Evolutionary conservation across 2,888 invertebrate species (phyloP), one percentile per base, ranked within the genome.

Genomic region (Drosophila paramelanica): DNA sequence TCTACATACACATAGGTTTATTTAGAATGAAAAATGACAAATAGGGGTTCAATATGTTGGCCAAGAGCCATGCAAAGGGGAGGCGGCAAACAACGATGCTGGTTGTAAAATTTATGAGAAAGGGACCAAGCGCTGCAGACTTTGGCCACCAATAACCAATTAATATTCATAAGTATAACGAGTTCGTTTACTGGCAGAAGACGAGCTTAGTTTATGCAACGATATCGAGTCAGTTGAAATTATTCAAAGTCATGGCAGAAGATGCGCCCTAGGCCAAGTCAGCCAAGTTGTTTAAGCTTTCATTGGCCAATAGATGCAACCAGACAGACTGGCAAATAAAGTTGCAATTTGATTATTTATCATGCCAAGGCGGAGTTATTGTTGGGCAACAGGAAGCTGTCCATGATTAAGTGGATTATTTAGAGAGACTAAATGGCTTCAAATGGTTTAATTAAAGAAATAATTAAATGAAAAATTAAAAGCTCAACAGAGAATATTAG

Each of bases 271-370:
- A 52, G 75, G 74, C 72, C 72, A 17, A 17, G 50, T 58, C 61
- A 71, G 60, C 59, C 56, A 13, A 53, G 56, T 45, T 45, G 43
- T 33, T 41, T 13, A 41, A 20, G 33, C 53, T 78, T 81, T 78
- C 78, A 70, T 81, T 79, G 75, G 61, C 72, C 72, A 76, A 75
- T 75, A 69, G 64, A 42, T 25, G 52, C 33, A 38, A 23, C 20
- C 45, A 41, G 52, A 50, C 45, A 41, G 52, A 50, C 45, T 23
- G 70, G 70, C 77, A 79, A 84, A 80, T 84, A 78, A 84, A 84
- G 74, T 87, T 81, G 85, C 85, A 77, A 69, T 88, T 84, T 88
- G 86, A 88, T 88, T 86, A 88, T 84, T 84, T 83, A 84, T 86
- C 82, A 65, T 66, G 50, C 49, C 61, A 65, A 67, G 81, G 87